A percentile compares a stretch with the other conserved stretches of the same genome.
Evolutionary conservation across 1,140 invertebrate genomes (phyloP).

Genomic region (Camponotus vicinus): DNA sequence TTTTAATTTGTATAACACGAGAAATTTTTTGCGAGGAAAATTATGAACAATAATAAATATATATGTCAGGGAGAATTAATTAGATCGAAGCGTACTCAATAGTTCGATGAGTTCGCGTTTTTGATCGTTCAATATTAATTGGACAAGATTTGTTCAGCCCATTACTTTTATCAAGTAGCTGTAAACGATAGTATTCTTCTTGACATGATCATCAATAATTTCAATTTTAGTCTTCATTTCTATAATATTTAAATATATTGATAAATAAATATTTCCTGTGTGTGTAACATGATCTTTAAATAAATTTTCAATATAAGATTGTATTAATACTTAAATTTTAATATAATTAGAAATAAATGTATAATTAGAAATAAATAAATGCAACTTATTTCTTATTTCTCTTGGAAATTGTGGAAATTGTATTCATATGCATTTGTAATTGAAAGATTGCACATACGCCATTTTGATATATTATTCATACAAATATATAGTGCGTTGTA

Average conservation of each 20-base stretch:
- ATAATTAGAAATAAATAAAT: not conserved
- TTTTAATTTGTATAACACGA: not conserved
- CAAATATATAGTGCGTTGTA: not conserved
- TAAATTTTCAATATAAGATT: not conserved
- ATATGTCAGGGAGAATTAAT: conserved; percentile 48
- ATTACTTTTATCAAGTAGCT: conserved; percentile 52
- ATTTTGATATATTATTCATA: not conserved
- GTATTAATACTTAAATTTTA: not conserved
- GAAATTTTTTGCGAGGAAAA: not conserved
- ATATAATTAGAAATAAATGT: not conserved
- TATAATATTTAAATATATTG: not conserved
- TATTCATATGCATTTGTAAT: not conserved
- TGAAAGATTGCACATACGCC: not conserved
- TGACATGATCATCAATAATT: conserved; percentile 44
- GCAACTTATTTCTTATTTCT: not conserved
- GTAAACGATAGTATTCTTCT: conserved; percentile 54
- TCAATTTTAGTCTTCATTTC: conserved; percentile 41
- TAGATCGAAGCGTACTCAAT: conserved; percentile 47
- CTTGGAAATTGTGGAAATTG: not conserved
- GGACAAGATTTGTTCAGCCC: conserved; percentile 48
- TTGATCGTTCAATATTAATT: conserved; percentile 52
- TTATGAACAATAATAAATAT: conserved; percentile 34
- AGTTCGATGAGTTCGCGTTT: conserved; percentile 48
- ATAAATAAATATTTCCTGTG: no score
- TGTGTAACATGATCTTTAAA: not conserved